Conservation (phyloP, 2,888 invertebrate genomes). For the Branchipolynoe longqiensis region DNA sequence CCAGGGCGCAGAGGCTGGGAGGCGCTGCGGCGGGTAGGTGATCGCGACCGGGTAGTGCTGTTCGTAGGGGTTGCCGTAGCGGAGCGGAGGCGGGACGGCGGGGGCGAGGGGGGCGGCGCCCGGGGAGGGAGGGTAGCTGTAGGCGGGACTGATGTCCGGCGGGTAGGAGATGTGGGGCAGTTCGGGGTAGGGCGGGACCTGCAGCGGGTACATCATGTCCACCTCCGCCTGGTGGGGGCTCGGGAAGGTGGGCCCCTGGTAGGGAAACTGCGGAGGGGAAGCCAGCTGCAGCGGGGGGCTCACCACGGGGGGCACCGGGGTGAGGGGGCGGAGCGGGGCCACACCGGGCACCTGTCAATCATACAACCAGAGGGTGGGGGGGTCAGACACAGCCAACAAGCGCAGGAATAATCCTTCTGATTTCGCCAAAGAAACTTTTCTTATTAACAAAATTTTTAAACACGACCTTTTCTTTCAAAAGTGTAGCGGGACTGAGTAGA, state of each 20-base stretch:
- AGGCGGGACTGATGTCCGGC: conserved; percentile 7
- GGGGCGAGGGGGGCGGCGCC: not conserved
- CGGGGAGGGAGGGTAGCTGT: not conserved
- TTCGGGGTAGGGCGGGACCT: not conserved
- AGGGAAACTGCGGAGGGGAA: not conserved
- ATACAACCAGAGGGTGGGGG: conserved; percentile 22
- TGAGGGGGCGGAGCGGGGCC: not conserved
- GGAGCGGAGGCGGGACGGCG: not conserved
- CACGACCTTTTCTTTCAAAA: too few species aligned
- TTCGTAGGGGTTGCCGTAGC: conserved; percentile 33
- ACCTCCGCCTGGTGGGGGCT: not conserved
- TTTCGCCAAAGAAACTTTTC: too few species aligned
- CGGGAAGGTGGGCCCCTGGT: not conserved
- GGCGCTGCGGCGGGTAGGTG: conserved; percentile 6
- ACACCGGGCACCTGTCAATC: conserved; percentile 32
- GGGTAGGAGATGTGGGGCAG: conserved; percentile 7
- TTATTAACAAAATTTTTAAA: too few species aligned
- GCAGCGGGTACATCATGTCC: conserved; percentile 4
- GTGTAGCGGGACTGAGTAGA: too few species aligned
- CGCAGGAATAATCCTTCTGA: too few species aligned
- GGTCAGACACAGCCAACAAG: not conserved
- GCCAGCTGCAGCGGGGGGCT: not conserved
- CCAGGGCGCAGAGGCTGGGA: not conserved
- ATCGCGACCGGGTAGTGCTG: not conserved
- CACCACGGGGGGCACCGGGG: not conserved